Percentiles rank a stretch among this genome's conserved stretches.
phyloP scores from a whole-genome alignment of 2,797 vertebrate species.

The Linurgus olivaceus region DNA sequence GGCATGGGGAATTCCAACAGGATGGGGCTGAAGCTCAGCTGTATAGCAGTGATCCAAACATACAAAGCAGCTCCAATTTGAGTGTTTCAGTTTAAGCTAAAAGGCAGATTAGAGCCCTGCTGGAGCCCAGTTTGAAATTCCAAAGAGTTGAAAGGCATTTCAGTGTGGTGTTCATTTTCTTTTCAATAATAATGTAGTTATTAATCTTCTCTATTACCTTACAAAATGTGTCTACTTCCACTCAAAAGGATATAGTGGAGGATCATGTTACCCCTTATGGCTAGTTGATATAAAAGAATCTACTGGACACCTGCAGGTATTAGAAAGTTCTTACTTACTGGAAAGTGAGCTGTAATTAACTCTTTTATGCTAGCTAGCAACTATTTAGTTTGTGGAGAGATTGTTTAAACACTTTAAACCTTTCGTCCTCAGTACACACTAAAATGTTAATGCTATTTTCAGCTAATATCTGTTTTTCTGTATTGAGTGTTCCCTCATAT shows the following conservation, averaged over 20 bases:
- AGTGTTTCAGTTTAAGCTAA: not conserved
- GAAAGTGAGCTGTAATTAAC: not conserved
- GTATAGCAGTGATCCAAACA: not conserved
- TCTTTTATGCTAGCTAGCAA: not conserved
- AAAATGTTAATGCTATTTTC: not conserved
- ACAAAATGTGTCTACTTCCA: not conserved
- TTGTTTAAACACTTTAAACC: not conserved
- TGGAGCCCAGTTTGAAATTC: not conserved
- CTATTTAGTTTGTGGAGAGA: not conserved
- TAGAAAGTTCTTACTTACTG: not conserved
- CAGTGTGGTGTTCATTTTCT: not conserved
- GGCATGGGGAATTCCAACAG: not conserved
- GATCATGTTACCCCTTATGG: not conserved
- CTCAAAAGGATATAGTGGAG: not conserved
- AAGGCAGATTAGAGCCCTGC: slow-evolving; percentile 18
- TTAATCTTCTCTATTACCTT: not conserved
- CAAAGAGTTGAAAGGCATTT: not conserved
- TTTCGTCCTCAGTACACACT: not conserved
- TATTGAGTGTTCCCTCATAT: not conserved
- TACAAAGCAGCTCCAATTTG: not conserved
- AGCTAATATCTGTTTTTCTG: not conserved
- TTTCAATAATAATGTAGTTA: not conserved
- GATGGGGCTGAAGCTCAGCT: not conserved
- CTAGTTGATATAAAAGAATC: not conserved
- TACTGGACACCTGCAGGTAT: not conserved